Conservation (phyloP, 1,140 invertebrate species). For the Heliconius himera region DNA sequence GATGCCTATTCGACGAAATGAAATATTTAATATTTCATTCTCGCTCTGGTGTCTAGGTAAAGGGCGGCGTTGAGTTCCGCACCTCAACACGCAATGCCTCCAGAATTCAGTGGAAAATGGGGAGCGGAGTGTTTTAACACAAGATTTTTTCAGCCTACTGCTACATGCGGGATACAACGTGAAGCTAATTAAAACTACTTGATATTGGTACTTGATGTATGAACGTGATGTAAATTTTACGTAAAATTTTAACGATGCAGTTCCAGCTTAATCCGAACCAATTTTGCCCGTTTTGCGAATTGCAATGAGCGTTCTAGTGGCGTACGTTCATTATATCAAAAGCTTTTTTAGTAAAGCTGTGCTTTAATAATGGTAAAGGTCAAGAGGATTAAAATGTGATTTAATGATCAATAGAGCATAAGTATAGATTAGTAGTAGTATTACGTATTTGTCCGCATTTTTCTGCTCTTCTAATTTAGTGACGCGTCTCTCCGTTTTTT, state of each 20-base stretch:
- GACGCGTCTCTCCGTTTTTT: not conserved
- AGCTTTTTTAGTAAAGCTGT: not conserved
- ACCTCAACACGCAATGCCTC: no score
- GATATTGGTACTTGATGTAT: not conserved
- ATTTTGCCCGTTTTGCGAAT: not conserved
- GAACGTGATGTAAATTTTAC: not conserved
- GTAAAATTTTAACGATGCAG: not conserved
- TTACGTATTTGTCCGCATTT: no score
- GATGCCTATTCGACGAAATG: no score
- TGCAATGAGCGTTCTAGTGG: not conserved
- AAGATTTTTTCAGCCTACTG: no score
- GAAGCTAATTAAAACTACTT: no score
- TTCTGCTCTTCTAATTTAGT: not conserved
- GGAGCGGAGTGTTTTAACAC: no score
- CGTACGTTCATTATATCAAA: not conserved
- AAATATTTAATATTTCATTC: no score
- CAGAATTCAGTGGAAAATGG: no score
- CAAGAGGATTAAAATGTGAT: not conserved
- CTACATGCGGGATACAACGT: no score
- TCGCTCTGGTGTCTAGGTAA: no score
- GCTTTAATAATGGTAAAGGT: constrained; percentile 6
- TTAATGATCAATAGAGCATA: not conserved
- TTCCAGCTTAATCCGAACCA: not conserved
- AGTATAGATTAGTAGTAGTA: no score
- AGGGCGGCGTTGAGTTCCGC: no score